Percentiles rank a stretch among this genome's conserved stretches.
Conservation (phyloP, 2,888 invertebrate genomes). For the Agrilus mali region DNA sequence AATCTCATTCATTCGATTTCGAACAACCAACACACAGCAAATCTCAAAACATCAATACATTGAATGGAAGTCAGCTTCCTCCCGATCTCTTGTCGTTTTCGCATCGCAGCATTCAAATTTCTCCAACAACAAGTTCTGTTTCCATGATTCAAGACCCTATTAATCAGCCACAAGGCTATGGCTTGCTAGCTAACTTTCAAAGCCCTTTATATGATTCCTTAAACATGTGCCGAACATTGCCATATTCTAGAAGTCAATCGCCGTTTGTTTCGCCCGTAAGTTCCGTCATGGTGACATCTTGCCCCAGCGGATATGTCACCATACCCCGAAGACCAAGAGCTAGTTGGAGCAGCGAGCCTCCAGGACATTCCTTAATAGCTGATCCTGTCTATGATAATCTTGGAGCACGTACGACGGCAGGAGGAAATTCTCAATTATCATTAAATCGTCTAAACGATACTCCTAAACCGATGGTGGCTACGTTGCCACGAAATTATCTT, state of each 20-base stretch:
- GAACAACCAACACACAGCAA: conserved; percentile 45
- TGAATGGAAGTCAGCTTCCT: conserved; percentile 52
- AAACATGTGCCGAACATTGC: conserved; percentile 63
- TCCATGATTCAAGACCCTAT: conserved; percentile 67
- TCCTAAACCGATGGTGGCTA: no score
- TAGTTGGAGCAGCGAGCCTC: conserved; percentile 65
- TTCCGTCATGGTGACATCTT: conserved; percentile 37
- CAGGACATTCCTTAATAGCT: conserved; percentile 40
- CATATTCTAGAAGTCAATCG: conserved; percentile 67
- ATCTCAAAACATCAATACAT: conserved; percentile 40
- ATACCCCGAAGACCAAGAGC: conserved; percentile 74
- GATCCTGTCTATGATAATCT: conserved; percentile 81
- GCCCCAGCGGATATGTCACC: conserved; percentile 69
- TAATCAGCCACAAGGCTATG: conserved; percentile 38
- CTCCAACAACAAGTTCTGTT: conserved; percentile 69
- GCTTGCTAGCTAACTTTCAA: conserved; percentile 40
- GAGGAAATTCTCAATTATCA: conserved; percentile 71
- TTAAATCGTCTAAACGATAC: conserved; percentile 31
- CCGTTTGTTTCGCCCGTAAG: conserved; percentile 59
- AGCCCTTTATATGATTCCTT: conserved; percentile 56
- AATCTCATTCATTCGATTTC: conserved; percentile 54
- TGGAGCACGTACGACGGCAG: conserved; percentile 71
- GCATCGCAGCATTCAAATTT: conserved; percentile 51
- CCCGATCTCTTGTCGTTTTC: conserved; percentile 75
- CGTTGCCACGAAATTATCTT: no score